phyloP scores from a whole-genome alignment of 2,113 vertebrate genomes.

The Xenopus tropicalis region DNA sequence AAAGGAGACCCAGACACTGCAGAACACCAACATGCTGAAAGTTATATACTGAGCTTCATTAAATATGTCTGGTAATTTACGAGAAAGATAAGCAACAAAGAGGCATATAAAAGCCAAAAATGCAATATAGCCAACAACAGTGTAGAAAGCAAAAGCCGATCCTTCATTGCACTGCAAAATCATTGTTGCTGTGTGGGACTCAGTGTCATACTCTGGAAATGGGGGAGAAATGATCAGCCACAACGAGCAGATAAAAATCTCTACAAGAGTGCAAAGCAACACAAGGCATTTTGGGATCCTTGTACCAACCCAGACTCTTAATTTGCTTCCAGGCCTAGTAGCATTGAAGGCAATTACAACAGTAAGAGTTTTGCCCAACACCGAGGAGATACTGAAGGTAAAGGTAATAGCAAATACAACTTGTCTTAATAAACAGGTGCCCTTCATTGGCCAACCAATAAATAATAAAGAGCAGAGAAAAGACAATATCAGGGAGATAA shows the following conservation, averaged over 20 bases:
- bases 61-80: slow-evolving; percentile 4
- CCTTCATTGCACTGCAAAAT: not conserved
- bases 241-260: not conserved
- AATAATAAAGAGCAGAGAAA: not conserved
- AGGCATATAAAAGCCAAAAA: not conserved
- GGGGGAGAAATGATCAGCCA: not conserved
- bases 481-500: not conserved
- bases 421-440: slow-evolving; percentile 58
- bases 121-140: not conserved
- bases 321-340: not conserved
- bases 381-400: slow-evolving; percentile 45
- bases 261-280: slow-evolving; percentile 61
- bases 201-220: not conserved
- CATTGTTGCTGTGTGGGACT: not conserved
- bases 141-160: not conserved
- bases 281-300: slow-evolving; percentile 52
- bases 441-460: not conserved
- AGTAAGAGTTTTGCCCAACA: not conserved
- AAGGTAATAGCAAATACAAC: slow-evolving; percentile 64
- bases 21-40: slow-evolving; percentile 2
- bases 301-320: slow-evolving; percentile 54
- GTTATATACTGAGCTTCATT: slow-evolving; percentile 12
- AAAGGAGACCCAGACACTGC: slow-evolving; percentile 4
- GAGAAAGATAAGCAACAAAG: not conserved
- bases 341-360: not conserved